A percentile compares a stretch with the other conserved stretches of the same genome.
phyloP scores from a whole-genome alignment of 2,113 vertebrate species.

The Rhabdornis inornatus region DNA sequence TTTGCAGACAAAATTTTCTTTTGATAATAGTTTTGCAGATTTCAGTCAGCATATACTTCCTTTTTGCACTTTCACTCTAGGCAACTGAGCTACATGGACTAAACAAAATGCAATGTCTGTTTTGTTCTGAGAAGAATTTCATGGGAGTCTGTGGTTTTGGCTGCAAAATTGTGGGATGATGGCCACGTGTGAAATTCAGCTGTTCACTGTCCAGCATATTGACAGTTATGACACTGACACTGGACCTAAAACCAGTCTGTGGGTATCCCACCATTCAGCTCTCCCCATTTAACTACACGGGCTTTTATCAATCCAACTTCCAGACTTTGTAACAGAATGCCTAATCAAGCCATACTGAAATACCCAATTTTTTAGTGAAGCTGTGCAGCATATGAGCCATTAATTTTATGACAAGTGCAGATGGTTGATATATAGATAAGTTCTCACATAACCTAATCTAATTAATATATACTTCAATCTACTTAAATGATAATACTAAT shows the following conservation, averaged over 20 bases:
- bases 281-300: neutral
- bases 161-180: neutral
- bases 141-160: neutral
- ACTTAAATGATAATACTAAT: neutral
- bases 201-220: neutral
- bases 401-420: conserved; percentile 25
- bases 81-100: neutral
- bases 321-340: neutral
- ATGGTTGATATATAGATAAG: neutral
- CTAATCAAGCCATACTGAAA: neutral
- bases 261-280: neutral
- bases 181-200: neutral
- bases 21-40: neutral
- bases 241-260: neutral
- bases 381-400: neutral
- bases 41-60: neutral
- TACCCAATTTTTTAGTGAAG: neutral
- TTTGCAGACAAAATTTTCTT: neutral
- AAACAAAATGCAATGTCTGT: rapidly evolving
- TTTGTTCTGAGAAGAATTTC: neutral
- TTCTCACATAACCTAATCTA: neutral
- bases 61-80: neutral
- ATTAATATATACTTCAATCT: neutral
- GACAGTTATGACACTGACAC: neutral
- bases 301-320: neutral